Base-by-base conservation (phyloP, 2,888 invertebrate genomes). In the Cheilosia pagana region DNA sequence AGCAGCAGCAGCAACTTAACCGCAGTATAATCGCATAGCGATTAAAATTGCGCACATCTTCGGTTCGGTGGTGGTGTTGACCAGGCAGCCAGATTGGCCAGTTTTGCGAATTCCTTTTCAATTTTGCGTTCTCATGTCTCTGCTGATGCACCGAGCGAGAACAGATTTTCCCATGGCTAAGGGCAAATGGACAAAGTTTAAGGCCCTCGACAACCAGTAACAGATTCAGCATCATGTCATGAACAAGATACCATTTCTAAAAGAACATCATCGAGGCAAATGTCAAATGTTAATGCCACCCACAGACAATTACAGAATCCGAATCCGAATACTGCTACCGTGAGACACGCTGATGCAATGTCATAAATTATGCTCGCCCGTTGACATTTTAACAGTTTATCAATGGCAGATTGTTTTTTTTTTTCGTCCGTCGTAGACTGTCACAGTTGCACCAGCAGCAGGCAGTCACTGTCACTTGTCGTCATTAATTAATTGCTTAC, bases 401-500 rank as follows among this genome's bases (percentile, higher is more conserved):
- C 43, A 63, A 76, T 59, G 75, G 39, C 60, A 43, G 43, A 16
- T 43, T 28, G 7, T 21, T 8, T 31, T 28, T 23, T 68, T 5
- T 12, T 3, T 5, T 63, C 28, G 8, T 60, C 48, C 62, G 57
- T 62, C 43, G 10, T 12, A 19, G 52, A 21, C 7, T 50, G 35
- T 19, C 39, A 41, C 35, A 35, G 65, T 31, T 35, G 39, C 50
- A 35, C 23, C 53, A 60, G 39, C 70, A 59, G 71, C 72, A 57
- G 74, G n/a, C 74, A 67, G 19, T 52, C 62, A 50, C 50, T 70
- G 70, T 70, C 81, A 81, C 41, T 35, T 70, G 75, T 59, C 59
- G 57, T 79, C 75, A 75, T 79, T 85, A 85, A 85, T 85, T 85
- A 85, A 85, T 85, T 75, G 63, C 63, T 67, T 65, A 55, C 60